A percentile compares a stretch with the other conserved stretches of the same genome.
These are phyloP conservation scores for Gila orcuttii DNA, from an alignment of 2,113 vertebrate genomes.

Conservation along the genomic window DNA sequence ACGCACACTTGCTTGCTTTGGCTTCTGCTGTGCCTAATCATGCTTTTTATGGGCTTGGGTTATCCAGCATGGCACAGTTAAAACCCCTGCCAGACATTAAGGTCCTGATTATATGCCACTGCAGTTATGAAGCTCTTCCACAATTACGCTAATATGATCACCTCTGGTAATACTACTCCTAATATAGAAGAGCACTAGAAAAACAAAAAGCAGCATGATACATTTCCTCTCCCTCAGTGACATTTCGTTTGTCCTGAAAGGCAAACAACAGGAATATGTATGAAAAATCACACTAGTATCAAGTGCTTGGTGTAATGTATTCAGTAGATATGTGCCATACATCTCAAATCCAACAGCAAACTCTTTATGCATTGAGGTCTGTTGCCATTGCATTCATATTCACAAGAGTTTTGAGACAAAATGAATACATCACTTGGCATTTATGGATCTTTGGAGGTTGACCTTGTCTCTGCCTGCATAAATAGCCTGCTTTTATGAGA, in stretches of 20 bases:
- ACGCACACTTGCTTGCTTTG: not conserved
- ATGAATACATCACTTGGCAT: conserved; percentile 38
- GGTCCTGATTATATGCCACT: conserved; percentile 8
- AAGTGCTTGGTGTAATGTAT: conserved; percentile 13
- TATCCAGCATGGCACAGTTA: conserved; percentile 6
- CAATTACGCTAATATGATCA: conserved; percentile 29
- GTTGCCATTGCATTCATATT: not conserved
- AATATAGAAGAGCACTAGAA: conserved; percentile 1
- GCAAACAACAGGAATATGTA: not conserved
- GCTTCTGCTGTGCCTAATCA: conserved; percentile 28
- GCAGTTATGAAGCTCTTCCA: conserved; percentile 11
- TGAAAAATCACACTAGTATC: not conserved
- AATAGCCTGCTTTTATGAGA: not conserved
- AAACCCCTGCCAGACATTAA: conserved; percentile 25
- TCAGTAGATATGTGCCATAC: conserved; percentile 13
- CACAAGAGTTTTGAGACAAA: not conserved
- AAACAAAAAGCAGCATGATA: not conserved
- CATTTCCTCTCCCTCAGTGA: conserved; percentile 1
- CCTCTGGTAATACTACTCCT: not conserved
- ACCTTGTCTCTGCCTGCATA: conserved; percentile 31
- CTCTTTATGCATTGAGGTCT: not conserved
- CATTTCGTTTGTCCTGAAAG: not conserved
- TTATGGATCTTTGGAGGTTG: conserved; percentile 21
- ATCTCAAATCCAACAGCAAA: not conserved
- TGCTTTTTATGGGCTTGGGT: conserved; percentile 24